A percentile compares a stretch with the other conserved stretches of the same genome.
phyloP scores from a whole-genome alignment of 2,888 invertebrate species.

The Bhutanitis thaidina region DNA sequence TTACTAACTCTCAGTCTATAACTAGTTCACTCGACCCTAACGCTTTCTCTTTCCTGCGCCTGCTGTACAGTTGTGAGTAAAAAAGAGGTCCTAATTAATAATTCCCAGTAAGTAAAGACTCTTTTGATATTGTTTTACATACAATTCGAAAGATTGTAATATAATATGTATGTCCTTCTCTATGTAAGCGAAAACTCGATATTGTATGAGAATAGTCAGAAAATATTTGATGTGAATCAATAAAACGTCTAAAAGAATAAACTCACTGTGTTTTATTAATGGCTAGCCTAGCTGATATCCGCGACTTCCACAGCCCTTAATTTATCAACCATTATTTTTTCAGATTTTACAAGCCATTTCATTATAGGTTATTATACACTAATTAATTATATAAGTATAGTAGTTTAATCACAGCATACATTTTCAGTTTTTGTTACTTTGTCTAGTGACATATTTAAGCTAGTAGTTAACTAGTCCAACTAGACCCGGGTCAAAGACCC shows the following conservation, averaged over 20 bases:
- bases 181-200: slow-evolving; percentile 17
- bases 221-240: slow-evolving; percentile 14
- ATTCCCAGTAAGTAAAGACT: background rate
- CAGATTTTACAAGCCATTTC: too few species aligned
- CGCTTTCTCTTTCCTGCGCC: slow-evolving; percentile 6
- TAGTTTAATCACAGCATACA: too few species aligned
- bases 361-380: too few species aligned
- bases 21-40: background rate
- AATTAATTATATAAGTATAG: too few species aligned
- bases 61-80: background rate
- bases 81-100: background rate
- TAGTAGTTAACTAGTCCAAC: too few species aligned
- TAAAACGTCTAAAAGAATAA: slow-evolving; percentile 1
- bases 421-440: too few species aligned
- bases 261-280: slow-evolving; percentile 1
- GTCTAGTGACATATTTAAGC: too few species aligned
- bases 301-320: too few species aligned
- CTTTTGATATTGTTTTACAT: slow-evolving; percentile 2
- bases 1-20: slow-evolving; percentile 4
- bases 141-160: slow-evolving; percentile 1
- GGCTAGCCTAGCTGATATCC: too few species aligned
- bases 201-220: slow-evolving; percentile 15
- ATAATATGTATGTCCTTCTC: slow-evolving; percentile 12
- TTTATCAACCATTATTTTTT: too few species aligned
- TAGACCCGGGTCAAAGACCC: too few species aligned